Base-by-base conservation (phyloP, 2,888 invertebrate genomes). In the Phasia obesa region DNA sequence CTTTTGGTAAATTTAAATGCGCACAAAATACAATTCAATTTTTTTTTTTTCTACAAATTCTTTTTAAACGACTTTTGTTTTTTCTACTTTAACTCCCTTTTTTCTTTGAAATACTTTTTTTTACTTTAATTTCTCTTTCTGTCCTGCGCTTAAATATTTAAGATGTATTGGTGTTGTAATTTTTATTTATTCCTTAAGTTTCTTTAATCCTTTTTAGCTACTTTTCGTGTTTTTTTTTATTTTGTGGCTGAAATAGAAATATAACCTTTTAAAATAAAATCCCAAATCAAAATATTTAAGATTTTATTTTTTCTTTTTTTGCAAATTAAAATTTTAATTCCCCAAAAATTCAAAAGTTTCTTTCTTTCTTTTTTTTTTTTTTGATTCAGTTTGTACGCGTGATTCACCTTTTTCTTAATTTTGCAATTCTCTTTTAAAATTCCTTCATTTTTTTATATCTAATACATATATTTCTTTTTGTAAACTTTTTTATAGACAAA, bases 341-440 rank as follows among this genome's bases (percentile, higher is more conserved):
- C 25, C 53, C 31, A 23, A 65, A 82, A 21, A 65, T 59, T 27
- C 42, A 53, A 17, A n/a, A n/a, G n/a, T n/a, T n/a, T n/a, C n/a
- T n/a, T n/a, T n/a, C n/a, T n/a, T n/a, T n/a, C n/a, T n/a, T n/a
- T 59, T 59, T 42, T n/a, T 4, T 42, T 65, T 42, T 49, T 65
- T 27, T 15, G 9, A 31, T 51, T 59, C 13, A 69, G 44, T 51
- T 75, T 81, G 47, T 31, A 62, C 53, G 65, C 80, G 80, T 84
- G 84, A 84, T 83, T 84, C 84, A 84, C 83, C 83, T 80, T 79
- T 70, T 76, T 38, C 11, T 35, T 35, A 77, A 79, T 83, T 83
- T 83, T 47, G 69, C 77, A 53, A 78, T 74, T 81, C 77, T 76
- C 77, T 84, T 81, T 77, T 55, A 15, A 70, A 75, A 75, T 83